Evolutionary conservation across 2,113 vertebrate genomes (phyloP).

Genomic region (Rattus norvegicus): GRCr8 NC_086026.1:33687001-33687500

Average conservation of each 20-base stretch:
- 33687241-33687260: not conserved
- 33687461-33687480: not conserved
- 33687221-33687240: not conserved
- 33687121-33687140: not conserved
- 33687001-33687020: constrained; percentile 11
- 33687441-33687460: not conserved
- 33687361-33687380: too few relatives aligned
- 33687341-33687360: too few relatives aligned
- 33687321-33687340: too few relatives aligned
- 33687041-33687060: not conserved
- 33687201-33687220: not conserved
- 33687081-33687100: not conserved
- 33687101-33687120: not conserved
- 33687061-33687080: not conserved
- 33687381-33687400: too few relatives aligned
- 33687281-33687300: not conserved
- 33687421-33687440: not conserved
- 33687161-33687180: not conserved
- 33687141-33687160: not conserved
- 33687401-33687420: not conserved
- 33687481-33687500: not conserved
- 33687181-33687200: not conserved
- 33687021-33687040: not conserved
- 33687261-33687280: not conserved
- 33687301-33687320: too few relatives aligned